Base-by-base conservation (phyloP, 2,797 vertebrate genomes). In the Rhadinocentrus ornatus region DNA sequence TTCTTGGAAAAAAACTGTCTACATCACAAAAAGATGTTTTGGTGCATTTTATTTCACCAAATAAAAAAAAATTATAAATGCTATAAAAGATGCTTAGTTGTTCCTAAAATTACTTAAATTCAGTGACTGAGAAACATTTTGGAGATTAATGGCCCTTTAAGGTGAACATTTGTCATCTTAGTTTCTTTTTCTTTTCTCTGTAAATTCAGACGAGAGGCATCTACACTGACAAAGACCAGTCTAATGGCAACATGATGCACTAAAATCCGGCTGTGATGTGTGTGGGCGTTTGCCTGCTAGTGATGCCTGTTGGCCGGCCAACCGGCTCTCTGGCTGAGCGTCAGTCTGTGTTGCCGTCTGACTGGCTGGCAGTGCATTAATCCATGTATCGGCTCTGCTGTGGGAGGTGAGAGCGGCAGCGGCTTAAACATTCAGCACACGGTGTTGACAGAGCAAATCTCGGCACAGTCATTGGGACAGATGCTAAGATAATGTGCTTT, bases 401-500 rank as follows among this genome's bases (percentile, higher is more conserved):
- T 91, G 79, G 86, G 91, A 86, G 86, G 86, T 78, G 85, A 84
- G 81, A 86, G 80, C 50, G 63, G 71, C 81, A 31, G 82, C 37
- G 73, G 83, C 85, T 89, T 75, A 82, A 85, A 86, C 86, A 80
- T 72, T 82, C 66, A 0, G 62, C 20, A 55, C 37, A 39, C 67
- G 16, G 71, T 77, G 76, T 86, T 82, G 84, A 84, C 74, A n/a
- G 81, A 87, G 55, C 76, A 69, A 85, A 82, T 79, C 80, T 81
- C 78, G 48, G 83, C 85, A 70, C 81, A 83, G 82, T 83, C 72
- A 57, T 77, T 55, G 46, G 75, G 87, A 89, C 88, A 89, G 88
- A 89, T 90, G 91, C 89, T 90, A 12, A 74, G 81, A 86, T 85
- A 87, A 78, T 73, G 84, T 82, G 87, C 73, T 88, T 88, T 73